These are phyloP conservation scores for Zonitis immaculata DNA, from an alignment of 2,888 invertebrate genomes.

Conservation along the genomic window DNA sequence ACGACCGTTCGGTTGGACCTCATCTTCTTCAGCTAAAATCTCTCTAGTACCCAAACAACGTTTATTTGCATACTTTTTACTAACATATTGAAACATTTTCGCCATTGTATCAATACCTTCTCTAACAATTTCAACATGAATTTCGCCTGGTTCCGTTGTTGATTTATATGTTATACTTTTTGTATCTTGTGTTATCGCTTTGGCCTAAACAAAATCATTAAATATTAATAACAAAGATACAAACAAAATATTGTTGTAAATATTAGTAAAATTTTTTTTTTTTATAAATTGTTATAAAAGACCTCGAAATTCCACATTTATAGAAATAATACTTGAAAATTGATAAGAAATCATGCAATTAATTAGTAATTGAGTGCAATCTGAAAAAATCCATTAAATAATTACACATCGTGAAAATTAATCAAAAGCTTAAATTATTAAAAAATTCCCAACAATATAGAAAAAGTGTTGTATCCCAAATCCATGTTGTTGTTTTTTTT, in stretches of 20 bases:
- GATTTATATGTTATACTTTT: conserved; percentile 70
- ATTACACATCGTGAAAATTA: too few species aligned
- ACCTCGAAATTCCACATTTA: neutral
- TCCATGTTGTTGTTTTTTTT: too few species aligned
- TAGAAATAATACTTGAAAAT: neutral
- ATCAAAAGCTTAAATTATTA: too few species aligned
- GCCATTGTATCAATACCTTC: conserved; percentile 78
- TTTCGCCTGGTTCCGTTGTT: conserved; percentile 61
- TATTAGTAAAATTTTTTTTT: too few species aligned
- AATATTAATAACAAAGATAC: too few species aligned
- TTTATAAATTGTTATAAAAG: too few species aligned
- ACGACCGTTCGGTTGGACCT: conserved; percentile 88
- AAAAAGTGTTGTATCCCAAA: too few species aligned
- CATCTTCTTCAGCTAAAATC: conserved; percentile 89
- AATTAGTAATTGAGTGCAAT: neutral
- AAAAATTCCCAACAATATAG: too few species aligned
- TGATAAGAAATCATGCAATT: neutral
- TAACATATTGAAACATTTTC: conserved; percentile 76
- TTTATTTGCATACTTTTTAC: conserved; percentile 66
- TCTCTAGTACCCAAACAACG: conserved; percentile 86
- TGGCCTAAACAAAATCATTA: conserved; percentile 55
- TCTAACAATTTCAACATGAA: conserved; percentile 69
- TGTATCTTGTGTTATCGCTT: conserved; percentile 59
- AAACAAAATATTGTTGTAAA: too few species aligned
- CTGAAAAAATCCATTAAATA: too few species aligned